Conservation (phyloP, 2,888 invertebrate species). For the Sipha maydis region DNA sequence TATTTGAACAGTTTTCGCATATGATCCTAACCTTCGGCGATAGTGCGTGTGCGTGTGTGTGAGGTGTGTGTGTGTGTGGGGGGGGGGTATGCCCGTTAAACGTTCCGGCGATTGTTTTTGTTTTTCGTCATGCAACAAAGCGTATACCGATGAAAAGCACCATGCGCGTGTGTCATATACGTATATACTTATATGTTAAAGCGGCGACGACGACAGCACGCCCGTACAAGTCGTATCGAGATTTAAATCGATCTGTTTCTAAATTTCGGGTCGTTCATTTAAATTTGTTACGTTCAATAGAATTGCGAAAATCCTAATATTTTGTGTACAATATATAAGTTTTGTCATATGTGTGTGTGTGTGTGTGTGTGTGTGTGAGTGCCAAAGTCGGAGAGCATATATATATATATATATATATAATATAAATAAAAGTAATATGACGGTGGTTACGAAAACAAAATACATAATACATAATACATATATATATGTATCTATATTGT, state of each 20-base stretch:
- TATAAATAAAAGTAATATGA: not conserved
- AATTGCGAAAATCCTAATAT: conserved; percentile 7
- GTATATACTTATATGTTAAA: not conserved
- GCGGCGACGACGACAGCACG: not conserved
- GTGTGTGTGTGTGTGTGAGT: not conserved
- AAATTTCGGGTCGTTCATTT: not conserved
- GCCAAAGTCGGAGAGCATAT: not conserved
- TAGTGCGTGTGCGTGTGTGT: too few relatives aligned
- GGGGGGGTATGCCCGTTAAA: conserved; percentile 10
- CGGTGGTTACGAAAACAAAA: conserved; percentile 7
- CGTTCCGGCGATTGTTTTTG: conserved; percentile 24
- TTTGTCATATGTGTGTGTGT: not conserved
- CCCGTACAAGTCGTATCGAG: not conserved
- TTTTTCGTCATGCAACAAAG: conserved; percentile 39
- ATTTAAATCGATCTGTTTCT: not conserved
- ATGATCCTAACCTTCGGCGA: conserved; percentile 2
- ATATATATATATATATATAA: conserved; percentile 3
- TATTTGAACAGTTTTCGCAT: conserved; percentile 44
- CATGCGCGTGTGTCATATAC: not conserved
- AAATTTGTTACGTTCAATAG: conserved; percentile 13
- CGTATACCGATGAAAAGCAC: not conserved
- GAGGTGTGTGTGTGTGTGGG: not conserved
- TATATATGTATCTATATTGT: not conserved
- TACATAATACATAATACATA: not conserved
- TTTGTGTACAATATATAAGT: not conserved